phyloP scores from a whole-genome alignment of 2,888 invertebrate species.

The Aleiodes leptofemur region DNA sequence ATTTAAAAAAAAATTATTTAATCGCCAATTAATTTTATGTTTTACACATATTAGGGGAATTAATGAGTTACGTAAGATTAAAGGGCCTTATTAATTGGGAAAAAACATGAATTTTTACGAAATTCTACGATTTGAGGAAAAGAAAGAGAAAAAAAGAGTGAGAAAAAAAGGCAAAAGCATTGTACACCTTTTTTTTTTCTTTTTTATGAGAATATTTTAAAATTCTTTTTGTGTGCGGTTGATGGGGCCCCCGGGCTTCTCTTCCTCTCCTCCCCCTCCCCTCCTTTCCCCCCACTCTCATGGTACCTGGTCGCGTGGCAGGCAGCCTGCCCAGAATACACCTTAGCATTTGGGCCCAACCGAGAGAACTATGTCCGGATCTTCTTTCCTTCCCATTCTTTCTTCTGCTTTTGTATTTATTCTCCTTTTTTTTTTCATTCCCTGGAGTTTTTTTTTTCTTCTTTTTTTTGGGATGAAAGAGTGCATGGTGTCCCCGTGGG shows the following conservation, averaged over 20 bases:
- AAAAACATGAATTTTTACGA: neutral
- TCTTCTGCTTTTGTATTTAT: conserved; percentile 17
- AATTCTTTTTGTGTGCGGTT: conserved; percentile 23
- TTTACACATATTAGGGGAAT: no score
- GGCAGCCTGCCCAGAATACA: conserved; percentile 49
- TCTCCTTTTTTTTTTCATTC: no score
- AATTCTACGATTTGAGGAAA: no score
- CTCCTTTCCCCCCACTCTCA: conserved; percentile 38
- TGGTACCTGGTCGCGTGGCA: conserved; percentile 54
- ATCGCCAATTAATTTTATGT: neutral
- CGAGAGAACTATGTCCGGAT: conserved; percentile 41
- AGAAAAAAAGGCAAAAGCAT: conserved; percentile 12
- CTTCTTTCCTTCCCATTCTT: conserved; percentile 42
- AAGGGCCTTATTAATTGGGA: neutral
- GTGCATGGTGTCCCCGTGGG: conserved; percentile 39
- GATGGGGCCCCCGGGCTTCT: conserved; percentile 4
- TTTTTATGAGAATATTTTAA: neutral
- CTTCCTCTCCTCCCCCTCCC: conserved; percentile 4
- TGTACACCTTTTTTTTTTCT: neutral
- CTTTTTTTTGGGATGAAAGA: conserved; percentile 23
- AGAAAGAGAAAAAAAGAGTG: neutral
- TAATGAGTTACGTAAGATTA: no score
- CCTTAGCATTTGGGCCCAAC: conserved; percentile 50
- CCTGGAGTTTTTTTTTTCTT: neutral
- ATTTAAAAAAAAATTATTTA: no score